Percentiles rank a stretch among this genome's conserved stretches.
phyloP scores from a whole-genome alignment of 1,140 invertebrate species.

The Adoxophyes honmai region DNA sequence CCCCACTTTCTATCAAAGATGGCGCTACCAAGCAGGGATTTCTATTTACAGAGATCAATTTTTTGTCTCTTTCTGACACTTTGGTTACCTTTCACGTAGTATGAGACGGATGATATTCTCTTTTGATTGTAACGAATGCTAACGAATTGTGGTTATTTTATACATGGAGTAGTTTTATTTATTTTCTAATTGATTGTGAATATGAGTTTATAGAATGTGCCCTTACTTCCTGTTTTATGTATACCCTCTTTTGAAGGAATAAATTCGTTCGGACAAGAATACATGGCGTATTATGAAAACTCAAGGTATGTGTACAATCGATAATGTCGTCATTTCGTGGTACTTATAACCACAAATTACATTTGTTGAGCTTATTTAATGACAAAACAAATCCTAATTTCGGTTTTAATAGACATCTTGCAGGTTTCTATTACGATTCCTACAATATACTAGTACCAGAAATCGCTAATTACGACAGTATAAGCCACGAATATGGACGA shows the following conservation, averaged over 20 bases:
- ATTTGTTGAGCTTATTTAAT: slow-evolving; percentile 18
- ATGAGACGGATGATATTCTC: slow-evolving; percentile 32
- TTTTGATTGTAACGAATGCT: slow-evolving; percentile 74
- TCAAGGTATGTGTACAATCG: slow-evolving; percentile 68
- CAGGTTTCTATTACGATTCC: not conserved
- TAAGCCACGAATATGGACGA: slow-evolving; percentile 13
- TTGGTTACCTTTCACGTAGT: slow-evolving; percentile 5
- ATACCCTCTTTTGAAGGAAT: slow-evolving; percentile 23
- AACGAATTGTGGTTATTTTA: slow-evolving; percentile 69
- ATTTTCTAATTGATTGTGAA: slow-evolving; percentile 51
- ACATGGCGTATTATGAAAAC: slow-evolving; percentile 63
- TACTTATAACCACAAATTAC: slow-evolving; percentile 48
- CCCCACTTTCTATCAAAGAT: slow-evolving; percentile 44
- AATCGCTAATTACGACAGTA: not conserved
- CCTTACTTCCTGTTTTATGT: slow-evolving; percentile 35
- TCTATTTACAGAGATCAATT: slow-evolving; percentile 45
- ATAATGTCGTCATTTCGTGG: slow-evolving; percentile 59
- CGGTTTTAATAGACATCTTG: not conserved
- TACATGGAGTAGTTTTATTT: slow-evolving; percentile 50
- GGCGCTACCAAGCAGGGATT: slow-evolving; percentile 43
- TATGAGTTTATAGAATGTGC: not conserved
- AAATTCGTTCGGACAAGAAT: slow-evolving; percentile 28
- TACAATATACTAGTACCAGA: not conserved
- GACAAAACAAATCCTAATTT: not conserved
- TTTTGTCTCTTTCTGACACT: slow-evolving; percentile 40